Base-by-base conservation (phyloP, 2,113 vertebrate species). In the Xiphias gladius region DNA sequence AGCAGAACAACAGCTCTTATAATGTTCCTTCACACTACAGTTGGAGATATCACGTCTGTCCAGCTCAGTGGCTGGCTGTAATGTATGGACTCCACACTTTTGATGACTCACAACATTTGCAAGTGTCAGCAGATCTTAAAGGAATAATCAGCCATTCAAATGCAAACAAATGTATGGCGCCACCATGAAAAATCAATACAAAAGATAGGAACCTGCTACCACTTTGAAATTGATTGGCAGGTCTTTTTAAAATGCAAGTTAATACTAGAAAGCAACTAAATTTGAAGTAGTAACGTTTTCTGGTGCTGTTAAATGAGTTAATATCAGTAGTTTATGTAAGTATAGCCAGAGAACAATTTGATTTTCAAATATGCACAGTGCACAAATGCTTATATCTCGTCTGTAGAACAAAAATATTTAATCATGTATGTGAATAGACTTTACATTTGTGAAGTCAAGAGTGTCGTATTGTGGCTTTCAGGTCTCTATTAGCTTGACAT, bases 41-140 rank as follows among this genome's bases (percentile, higher is more conserved):
- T 68, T 73, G 78, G 72, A 91, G 92, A 89, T 88, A 87, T 81
- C 87, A 87, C 54, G 3, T 85, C 79, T 52, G 46, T 84, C 80
- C 3, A 1, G 61, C 55, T 79, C 26, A 28, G 32, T 76, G 67
- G 46, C 58, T 30, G 7, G 19, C 67, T 85, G 57, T 67, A 84
- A 80, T 4, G 3, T 70, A 75, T 61, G 28, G 55, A 73, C 46
- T 43, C 66, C 37, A 37, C 70, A 73, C 28, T 37, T 66, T 35
- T 77, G 78, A 77, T 89, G 76, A 91, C n/a, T 88, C 74, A 80
- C 54, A 39, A 65, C 32, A 74, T 79, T 74, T 83, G 22, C 50
- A 63, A 32, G 20, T 76, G 17, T 22, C 59, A 28, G 62, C 20
- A 69, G 64, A 78, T 20, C 12, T 68, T 32, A 57, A 28, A 69